These are phyloP conservation scores for Teleiodes luculella DNA, from an alignment of 2,888 invertebrate genomes.

Conservation along the genomic window DNA sequence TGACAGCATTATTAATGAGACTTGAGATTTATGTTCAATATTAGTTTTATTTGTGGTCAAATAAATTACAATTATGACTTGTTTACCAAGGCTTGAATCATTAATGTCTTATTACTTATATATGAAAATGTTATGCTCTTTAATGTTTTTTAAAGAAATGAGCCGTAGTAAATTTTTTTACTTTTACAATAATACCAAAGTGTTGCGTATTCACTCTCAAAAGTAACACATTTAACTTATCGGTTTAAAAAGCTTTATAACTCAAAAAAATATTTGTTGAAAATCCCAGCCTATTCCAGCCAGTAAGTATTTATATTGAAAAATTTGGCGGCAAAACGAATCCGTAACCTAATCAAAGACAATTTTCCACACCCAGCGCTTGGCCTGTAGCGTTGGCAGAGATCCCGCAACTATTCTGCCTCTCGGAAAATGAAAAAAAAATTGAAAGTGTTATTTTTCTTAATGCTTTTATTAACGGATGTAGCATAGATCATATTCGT, in stretches of 20 bases:
- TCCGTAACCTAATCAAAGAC: not conserved
- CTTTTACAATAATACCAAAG: too few species aligned
- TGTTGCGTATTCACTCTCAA: too few species aligned
- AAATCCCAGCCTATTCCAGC: not conserved
- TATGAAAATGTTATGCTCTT: too few species aligned
- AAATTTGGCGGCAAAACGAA: not conserved
- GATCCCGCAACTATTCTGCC: constrained; percentile 33
- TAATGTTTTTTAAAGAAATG: too few species aligned
- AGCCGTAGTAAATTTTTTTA: too few species aligned
- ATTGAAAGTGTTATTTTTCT: constrained; percentile 36
- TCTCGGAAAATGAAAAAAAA: constrained; percentile 19
- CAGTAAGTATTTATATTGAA: not conserved
- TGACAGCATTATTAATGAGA: too few species aligned
- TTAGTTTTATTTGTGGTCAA: not conserved
- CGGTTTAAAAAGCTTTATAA: too few species aligned
- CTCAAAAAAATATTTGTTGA: too few species aligned
- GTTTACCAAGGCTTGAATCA: not conserved
- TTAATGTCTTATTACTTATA: too few species aligned
- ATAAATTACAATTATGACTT: not conserved
- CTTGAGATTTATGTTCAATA: too few species aligned
- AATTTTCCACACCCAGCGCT: constrained; percentile 13
- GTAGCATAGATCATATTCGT: constrained; percentile 39
- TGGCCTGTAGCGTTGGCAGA: constrained; percentile 34
- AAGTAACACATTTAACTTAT: too few species aligned
- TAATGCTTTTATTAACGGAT: constrained; percentile 44